Conservation (phyloP, 2,113 vertebrate genomes). For the Eupsittula cactorum region DNA sequence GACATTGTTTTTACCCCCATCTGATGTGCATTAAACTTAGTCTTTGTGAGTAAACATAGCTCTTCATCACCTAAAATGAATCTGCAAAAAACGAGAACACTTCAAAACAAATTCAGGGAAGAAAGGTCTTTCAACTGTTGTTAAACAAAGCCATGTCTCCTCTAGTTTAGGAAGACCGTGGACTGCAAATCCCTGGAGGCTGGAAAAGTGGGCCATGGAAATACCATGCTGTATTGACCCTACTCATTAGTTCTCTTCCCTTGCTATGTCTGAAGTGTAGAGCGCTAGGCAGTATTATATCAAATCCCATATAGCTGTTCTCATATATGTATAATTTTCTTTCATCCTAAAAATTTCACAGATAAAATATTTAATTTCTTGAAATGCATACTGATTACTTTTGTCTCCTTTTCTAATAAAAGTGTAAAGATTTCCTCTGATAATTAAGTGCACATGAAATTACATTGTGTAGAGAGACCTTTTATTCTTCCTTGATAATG, state of each 20-base stretch:
- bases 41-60: not conserved
- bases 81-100: not conserved
- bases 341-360: not conserved
- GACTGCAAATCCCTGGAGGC: not conserved
- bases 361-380: not conserved
- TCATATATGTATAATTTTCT: not conserved
- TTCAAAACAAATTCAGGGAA: not conserved
- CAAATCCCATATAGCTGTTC: not conserved
- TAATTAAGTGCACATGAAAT: not conserved
- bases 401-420: not conserved
- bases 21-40: not conserved
- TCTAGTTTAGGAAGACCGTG: not conserved
- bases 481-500: not conserved
- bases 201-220: not conserved
- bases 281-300: not conserved
- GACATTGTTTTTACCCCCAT: not conserved
- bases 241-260: not conserved
- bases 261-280: not conserved
- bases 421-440: not conserved
- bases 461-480: not conserved
- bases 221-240: not conserved
- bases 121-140: not conserved
- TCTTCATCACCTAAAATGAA: not conserved
- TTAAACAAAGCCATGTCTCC: not conserved
- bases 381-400: not conserved